Conservation (phyloP, 2,797 vertebrate genomes). For the Geotria australis region DNA sequence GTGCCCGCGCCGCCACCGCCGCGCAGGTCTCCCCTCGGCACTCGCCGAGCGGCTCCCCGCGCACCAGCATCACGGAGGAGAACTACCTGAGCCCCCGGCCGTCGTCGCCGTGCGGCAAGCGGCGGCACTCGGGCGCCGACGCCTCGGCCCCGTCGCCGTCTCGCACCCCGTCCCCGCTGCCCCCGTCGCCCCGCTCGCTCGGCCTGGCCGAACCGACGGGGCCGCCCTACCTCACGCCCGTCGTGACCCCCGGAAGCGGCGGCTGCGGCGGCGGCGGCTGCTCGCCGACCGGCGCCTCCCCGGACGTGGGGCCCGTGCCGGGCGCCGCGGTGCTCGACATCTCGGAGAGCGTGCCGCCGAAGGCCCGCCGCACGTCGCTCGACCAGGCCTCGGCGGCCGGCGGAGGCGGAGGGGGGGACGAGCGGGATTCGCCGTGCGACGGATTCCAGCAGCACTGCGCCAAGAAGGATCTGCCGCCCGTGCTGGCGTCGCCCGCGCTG, state of each 20-base stretch:
- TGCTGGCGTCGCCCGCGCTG: constrained; percentile 39
- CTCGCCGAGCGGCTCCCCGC: constrained; percentile 79
- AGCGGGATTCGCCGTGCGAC: too few species aligned
- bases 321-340: neutral
- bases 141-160: constrained; percentile 52
- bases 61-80: constrained; percentile 85
- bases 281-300: too few species aligned
- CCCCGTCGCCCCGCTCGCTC: constrained; percentile 16
- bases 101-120: constrained; percentile 78
- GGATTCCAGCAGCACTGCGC: too few species aligned
- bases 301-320: too few species aligned
- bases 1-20: too few species aligned
- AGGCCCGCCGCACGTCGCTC: constrained; percentile 86
- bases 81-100: constrained; percentile 90
- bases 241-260: too few species aligned
- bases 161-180: constrained; percentile 59
- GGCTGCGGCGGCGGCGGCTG: too few species aligned
- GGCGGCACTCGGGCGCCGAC: constrained; percentile 84
- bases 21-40: constrained; percentile 51
- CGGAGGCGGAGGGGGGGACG: constrained; percentile 27
- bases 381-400: constrained; percentile 41
- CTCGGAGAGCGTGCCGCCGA: constrained; percentile 40
- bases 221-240: too few species aligned
- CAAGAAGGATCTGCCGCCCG: too few species aligned
- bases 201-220: too few species aligned